These are phyloP conservation scores for Aviceda subcristata DNA, from an alignment of 2,113 vertebrate genomes.

Conservation along the genomic window DNA sequence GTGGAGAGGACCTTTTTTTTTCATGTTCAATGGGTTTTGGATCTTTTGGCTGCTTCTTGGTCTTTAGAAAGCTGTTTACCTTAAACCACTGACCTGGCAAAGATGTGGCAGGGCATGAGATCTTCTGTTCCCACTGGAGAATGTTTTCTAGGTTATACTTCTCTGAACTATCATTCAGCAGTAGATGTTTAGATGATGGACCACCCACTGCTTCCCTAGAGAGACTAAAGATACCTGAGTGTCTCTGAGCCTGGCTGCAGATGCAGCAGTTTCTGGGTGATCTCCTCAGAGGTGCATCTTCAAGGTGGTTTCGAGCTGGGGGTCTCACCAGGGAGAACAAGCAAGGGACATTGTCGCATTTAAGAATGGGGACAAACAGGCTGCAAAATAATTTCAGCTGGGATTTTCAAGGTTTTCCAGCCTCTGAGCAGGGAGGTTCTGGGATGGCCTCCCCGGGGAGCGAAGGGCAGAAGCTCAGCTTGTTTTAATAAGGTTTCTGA, in stretches of 20 bases:
- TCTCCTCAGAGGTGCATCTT: background rate
- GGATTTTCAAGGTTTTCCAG: background rate
- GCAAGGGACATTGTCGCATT: background rate
- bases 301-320: background rate
- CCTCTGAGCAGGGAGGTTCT: background rate
- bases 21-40: background rate
- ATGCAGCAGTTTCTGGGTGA: background rate
- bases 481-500: slow-evolving; percentile 57
- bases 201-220: background rate
- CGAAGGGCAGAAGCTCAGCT: slow-evolving; percentile 32
- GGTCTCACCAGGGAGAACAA: background rate
- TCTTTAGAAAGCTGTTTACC: background rate
- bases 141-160: background rate
- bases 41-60: background rate
- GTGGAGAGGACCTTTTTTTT: background rate
- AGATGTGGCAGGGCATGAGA: background rate
- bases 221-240: background rate
- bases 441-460: background rate
- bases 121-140: background rate
- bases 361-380: background rate
- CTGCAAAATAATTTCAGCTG: background rate
- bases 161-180: background rate
- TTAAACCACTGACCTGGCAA: background rate
- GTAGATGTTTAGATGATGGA: background rate
- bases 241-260: background rate